Conservation (phyloP, 2,113 vertebrate genomes). For the Engystomops pustulosus region DNA sequence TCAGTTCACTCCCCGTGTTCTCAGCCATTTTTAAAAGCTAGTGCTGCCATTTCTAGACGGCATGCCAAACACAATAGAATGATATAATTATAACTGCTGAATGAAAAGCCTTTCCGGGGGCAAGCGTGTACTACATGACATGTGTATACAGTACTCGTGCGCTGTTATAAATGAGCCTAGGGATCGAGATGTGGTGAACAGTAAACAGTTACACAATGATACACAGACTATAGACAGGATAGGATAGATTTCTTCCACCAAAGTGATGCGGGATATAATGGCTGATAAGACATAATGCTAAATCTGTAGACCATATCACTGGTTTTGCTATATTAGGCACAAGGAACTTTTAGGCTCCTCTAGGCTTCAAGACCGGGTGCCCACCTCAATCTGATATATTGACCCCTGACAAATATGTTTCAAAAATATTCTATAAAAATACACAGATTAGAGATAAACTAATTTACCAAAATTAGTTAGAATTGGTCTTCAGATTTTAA, state of each 20-base stretch:
- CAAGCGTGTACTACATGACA: slow-evolving; percentile 73
- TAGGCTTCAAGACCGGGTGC: too few relatives aligned
- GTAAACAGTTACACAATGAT: slow-evolving; percentile 72
- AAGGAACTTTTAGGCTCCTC: too few relatives aligned
- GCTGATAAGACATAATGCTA: not conserved
- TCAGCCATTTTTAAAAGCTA: slow-evolving; percentile 72
- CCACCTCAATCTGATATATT: too few relatives aligned
- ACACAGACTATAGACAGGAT: too few relatives aligned
- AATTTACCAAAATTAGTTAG: too few relatives aligned
- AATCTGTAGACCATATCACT: too few relatives aligned
- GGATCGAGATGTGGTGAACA: slow-evolving; percentile 73
- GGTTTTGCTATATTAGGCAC: too few relatives aligned
- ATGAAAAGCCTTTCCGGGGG: slow-evolving; percentile 69
- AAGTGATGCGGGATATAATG: not conserved
- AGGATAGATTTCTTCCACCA: too few relatives aligned
- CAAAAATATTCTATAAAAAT: too few relatives aligned
- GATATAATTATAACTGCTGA: slow-evolving; percentile 76
- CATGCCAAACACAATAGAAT: slow-evolving; percentile 74
- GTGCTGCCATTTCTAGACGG: slow-evolving; percentile 70
- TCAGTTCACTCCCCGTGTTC: slow-evolving; percentile 67
- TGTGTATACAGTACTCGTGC: slow-evolving; percentile 68
- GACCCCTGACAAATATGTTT: too few relatives aligned
- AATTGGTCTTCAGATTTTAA: too few relatives aligned
- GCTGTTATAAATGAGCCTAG: slow-evolving; percentile 64
- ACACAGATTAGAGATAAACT: too few relatives aligned